Evolutionary conservation across 2,113 vertebrate species (phyloP).

Genomic region (Elephantulus edwardii): DNA sequence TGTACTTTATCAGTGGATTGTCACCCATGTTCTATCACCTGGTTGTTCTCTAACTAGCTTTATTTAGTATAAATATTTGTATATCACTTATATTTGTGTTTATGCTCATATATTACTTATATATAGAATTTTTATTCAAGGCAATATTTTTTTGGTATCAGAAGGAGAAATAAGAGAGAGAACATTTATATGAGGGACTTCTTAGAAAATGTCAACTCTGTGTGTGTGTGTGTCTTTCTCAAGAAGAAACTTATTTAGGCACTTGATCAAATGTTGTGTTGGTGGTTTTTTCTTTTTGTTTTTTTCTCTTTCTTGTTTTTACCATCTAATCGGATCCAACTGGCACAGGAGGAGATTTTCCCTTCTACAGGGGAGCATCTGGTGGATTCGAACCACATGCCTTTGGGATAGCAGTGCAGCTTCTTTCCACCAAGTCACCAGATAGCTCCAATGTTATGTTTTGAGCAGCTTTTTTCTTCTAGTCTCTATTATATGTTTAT

Average conservation of each 20-base stretch:
- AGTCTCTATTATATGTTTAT: not conserved
- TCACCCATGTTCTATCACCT: not conserved
- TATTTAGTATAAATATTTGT: constrained; percentile 1
- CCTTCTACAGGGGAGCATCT: too few species aligned
- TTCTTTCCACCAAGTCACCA: too few species aligned
- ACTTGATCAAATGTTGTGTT: not conserved
- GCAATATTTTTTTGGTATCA: not conserved
- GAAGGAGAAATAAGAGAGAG: not conserved
- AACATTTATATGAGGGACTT: not conserved
- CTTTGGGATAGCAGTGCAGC: too few species aligned
- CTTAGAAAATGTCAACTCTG: not conserved
- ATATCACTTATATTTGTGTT: too few species aligned
- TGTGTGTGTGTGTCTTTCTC: not conserved
- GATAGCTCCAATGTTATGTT: too few species aligned
- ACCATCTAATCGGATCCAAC: too few species aligned
- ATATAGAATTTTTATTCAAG: constrained; percentile 18
- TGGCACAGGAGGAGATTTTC: too few species aligned
- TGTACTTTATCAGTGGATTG: not conserved
- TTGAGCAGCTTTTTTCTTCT: not conserved
- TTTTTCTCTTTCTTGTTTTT: too few species aligned
- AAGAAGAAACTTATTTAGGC: not conserved
- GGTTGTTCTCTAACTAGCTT: not conserved
- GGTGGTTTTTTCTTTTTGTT: too few species aligned
- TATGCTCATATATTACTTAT: too few species aligned
- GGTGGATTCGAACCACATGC: too few species aligned